These are phyloP conservation scores for Protodeltote pygarga DNA, from an alignment of 2,888 invertebrate species.

Conservation along the genomic window DNA sequence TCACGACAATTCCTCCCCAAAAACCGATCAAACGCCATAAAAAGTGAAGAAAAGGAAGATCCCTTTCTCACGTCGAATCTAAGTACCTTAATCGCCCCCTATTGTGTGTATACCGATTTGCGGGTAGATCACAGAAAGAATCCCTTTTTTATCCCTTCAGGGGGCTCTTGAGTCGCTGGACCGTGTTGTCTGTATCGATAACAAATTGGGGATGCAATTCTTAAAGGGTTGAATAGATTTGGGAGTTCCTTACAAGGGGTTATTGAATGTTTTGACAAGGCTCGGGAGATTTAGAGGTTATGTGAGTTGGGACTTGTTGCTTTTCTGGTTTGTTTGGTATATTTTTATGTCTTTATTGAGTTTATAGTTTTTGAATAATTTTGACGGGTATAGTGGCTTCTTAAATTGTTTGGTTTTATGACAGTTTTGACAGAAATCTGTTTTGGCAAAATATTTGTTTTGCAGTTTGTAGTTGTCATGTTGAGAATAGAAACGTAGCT, in stretches of 20 bases:
- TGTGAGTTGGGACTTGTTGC: conserved; percentile 32
- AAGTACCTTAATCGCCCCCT: conserved; percentile 72
- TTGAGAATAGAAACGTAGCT: not conserved
- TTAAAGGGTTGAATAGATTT: conserved; percentile 72
- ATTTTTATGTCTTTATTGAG: not conserved
- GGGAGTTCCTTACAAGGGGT: conserved; percentile 66
- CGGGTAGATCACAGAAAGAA: conserved; percentile 79
- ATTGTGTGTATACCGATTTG: conserved; percentile 74
- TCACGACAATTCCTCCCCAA: conserved; percentile 34
- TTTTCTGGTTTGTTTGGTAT: not conserved
- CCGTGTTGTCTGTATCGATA: conserved; percentile 81
- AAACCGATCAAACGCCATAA: conserved; percentile 51
- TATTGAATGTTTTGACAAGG: conserved; percentile 59
- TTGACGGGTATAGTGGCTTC: too few relatives aligned
- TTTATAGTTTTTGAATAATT: not conserved
- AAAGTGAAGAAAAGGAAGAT: conserved; percentile 49
- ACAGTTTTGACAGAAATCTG: too few relatives aligned
- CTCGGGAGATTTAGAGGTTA: conserved; percentile 31
- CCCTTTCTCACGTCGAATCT: conserved; percentile 70
- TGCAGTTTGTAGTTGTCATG: not conserved
- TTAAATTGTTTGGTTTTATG: too few relatives aligned
- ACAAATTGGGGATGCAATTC: conserved; percentile 78
- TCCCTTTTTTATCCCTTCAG: conserved; percentile 80
- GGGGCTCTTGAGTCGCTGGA: conserved; percentile 67
- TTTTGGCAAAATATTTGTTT: too few relatives aligned